Evolutionary conservation across 92 coral and sea anemone species (phyloP).

Genomic region (Muricea muricata): DNA sequence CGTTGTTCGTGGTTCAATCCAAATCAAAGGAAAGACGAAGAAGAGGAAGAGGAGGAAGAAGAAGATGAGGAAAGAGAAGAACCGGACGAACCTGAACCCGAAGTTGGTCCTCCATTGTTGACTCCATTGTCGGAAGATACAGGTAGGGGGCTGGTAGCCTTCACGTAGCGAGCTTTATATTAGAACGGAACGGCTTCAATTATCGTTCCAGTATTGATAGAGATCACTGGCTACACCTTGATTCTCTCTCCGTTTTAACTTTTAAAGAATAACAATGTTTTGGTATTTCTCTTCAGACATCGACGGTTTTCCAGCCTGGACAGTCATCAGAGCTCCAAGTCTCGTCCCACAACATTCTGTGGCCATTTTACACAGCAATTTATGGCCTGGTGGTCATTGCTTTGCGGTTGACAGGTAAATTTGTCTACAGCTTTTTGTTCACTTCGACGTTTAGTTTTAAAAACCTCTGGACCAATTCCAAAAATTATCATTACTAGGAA

Average conservation of each 20-base stretch:
- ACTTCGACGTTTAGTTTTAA: too few species aligned
- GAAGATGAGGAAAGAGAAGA: slow-evolving; percentile 98
- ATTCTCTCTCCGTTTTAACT: too few species aligned
- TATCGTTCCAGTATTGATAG: too few species aligned
- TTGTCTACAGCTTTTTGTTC: not conserved
- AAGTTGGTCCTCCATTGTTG: slow-evolving; percentile 93
- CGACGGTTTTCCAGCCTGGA: slow-evolving; percentile 96
- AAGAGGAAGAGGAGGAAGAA: slow-evolving; percentile 96
- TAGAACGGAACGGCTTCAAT: too few species aligned
- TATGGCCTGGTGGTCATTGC: slow-evolving; percentile 99
- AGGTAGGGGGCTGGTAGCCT: slow-evolving; percentile 74
- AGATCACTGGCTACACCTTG: too few species aligned
- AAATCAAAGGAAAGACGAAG: slow-evolving; percentile 85
- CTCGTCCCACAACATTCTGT: slow-evolving; percentile 89
- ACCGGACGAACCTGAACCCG: slow-evolving; percentile 99
- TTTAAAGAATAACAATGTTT: not conserved
- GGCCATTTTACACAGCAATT: slow-evolving; percentile 89
- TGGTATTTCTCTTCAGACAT: slow-evolving; percentile 75
- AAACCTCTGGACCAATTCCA: too few species aligned
- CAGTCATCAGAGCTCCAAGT: slow-evolving; percentile 81
- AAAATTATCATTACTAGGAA: slow-evolving; percentile 59
- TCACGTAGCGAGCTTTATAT: too few species aligned
- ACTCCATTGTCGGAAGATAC: slow-evolving; percentile 96
- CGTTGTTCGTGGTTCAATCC: slow-evolving; percentile 98
- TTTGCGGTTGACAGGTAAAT: slow-evolving; percentile 93